Conservation (phyloP, 2,797 vertebrate species). For the Syngnathus acus region DNA sequence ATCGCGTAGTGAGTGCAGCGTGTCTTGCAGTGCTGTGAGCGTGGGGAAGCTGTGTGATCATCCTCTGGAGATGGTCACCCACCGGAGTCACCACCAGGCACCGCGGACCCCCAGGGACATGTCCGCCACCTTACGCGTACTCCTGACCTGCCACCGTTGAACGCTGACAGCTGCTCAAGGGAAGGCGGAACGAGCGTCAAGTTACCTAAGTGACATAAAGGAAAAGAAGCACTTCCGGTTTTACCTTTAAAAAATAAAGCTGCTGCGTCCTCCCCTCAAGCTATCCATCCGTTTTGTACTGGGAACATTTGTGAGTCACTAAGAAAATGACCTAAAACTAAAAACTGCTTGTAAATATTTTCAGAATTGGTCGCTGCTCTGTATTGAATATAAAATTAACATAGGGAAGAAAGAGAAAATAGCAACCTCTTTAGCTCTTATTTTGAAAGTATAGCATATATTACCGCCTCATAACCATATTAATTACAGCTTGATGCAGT, state of each 20-base stretch:
- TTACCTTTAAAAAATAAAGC: constrained; percentile 20
- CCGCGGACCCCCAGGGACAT: constrained; percentile 14
- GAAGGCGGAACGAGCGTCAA: constrained; percentile 2
- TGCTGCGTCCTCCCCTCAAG: too few relatives aligned
- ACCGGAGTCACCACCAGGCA: constrained; percentile 14
- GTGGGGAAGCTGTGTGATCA: constrained; percentile 16
- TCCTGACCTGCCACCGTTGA: constrained; percentile 20
- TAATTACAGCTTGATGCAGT: not conserved
- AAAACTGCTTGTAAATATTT: too few relatives aligned
- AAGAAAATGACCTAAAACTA: too few relatives aligned
- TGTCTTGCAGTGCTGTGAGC: constrained; percentile 17
- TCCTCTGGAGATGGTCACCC: constrained; percentile 13
- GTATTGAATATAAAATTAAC: too few relatives aligned
- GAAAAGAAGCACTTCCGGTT: constrained; percentile 24
- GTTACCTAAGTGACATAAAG: not conserved
- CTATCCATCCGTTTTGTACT: too few relatives aligned
- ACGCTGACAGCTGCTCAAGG: constrained; percentile 25
- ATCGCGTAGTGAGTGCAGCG: constrained; percentile 31
- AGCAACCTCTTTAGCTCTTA: not conserved
- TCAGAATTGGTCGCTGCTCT: too few relatives aligned
- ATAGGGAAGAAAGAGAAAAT: too few relatives aligned
- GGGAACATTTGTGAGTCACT: too few relatives aligned
- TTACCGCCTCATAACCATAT: not conserved
- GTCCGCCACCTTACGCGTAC: constrained; percentile 14
- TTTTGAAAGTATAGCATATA: not conserved